These are phyloP conservation scores for Athalia cordata DNA, from an alignment of 2,888 invertebrate genomes.

Conservation along the genomic window DNA sequence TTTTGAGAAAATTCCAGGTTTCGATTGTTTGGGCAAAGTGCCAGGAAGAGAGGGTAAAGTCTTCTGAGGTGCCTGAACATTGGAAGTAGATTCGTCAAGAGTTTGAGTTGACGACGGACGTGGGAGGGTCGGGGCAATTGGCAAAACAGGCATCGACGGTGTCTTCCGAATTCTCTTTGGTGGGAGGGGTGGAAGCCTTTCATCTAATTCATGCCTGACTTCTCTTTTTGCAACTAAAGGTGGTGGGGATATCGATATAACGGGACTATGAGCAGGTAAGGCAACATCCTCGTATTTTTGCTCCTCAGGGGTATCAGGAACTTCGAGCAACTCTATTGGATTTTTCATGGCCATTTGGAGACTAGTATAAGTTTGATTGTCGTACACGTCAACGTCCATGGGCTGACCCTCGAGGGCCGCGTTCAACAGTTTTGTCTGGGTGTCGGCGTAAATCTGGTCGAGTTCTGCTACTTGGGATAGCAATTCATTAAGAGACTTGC, in stretches of 20 bases:
- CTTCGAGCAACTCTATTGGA: slow-evolving; percentile 78
- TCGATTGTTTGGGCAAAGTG: slow-evolving; percentile 77
- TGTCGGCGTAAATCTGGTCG: slow-evolving; percentile 87
- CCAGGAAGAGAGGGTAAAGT: slow-evolving; percentile 76
- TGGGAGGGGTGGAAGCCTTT: slow-evolving; percentile 85
- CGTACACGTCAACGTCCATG: slow-evolving; percentile 81
- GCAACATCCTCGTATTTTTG: slow-evolving; percentile 79
- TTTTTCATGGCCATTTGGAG: slow-evolving; percentile 91
- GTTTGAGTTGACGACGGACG: slow-evolving; percentile 61
- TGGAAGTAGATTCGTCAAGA: slow-evolving; percentile 52
- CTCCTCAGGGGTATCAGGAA: slow-evolving; percentile 72
- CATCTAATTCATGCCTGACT: slow-evolving; percentile 75
- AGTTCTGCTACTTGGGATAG: slow-evolving; percentile 86
- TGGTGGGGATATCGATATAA: slow-evolving; percentile 71
- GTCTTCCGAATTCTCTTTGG: slow-evolving; percentile 80
- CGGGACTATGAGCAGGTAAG: slow-evolving; percentile 73
- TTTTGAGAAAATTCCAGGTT: slow-evolving; percentile 80
- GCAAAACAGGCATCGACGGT: slow-evolving; percentile 69
- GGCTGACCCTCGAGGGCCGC: slow-evolving; percentile 64
- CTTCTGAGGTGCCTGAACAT: slow-evolving; percentile 74
- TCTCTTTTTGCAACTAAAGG: slow-evolving; percentile 72
- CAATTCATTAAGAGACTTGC: slow-evolving; percentile 79
- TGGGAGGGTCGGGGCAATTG: slow-evolving; percentile 61
- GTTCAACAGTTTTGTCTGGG: slow-evolving; percentile 77
- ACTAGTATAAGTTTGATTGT: slow-evolving; percentile 88